Evolutionary conservation across 2,888 invertebrate genomes (phyloP), one percentile per base, ranked within the genome.

Genomic region (Chouioia cunea): DNA sequence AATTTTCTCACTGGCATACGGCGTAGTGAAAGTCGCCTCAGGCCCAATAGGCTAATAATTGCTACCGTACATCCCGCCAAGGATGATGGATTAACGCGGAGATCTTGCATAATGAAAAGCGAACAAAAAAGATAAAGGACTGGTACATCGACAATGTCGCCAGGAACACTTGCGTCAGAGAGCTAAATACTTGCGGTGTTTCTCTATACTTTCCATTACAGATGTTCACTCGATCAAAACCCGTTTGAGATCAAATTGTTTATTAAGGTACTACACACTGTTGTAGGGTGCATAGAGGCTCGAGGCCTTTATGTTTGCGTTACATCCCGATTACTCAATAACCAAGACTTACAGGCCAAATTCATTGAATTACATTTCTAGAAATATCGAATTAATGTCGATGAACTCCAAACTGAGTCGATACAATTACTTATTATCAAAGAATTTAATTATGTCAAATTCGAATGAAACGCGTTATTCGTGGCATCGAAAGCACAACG

Each of bases 1-100:
- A 65, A 47, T 70, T 56, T 59, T 27, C 22, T n/a, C 57, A 44
- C 15, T 14, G 67, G 20, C 46, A 14, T n/a, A 14, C 8, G 8
- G 47, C 43, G 23, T n/a, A 64, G 23, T 20, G 16, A 16, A 15
- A 58, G 58, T 53, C 23, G 36, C 22, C 23, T 46, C n/a, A 78
- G 79, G 79, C 80, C 80, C 79, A 79, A 82, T 36, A 36, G 82
- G 80, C 83, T 81, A 80, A 83, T 83, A 82, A 83, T 83, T 80
- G 80, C 77, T 77, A 47, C 75, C 77, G 79, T 36, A 10, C 36
- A 36, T 36, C 36, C 10, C 36, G 36, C 4, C 36, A 36, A 36
- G 36, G 36, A 36, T 36, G 36, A 36, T 36, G 36, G 36, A 36
- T 36, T 36, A 36, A 36, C 36, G 36, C 36, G 36, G 12, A 36